Conservation (phyloP, 2,113 vertebrate species). For the Coptodon bakossiorum region DNA sequence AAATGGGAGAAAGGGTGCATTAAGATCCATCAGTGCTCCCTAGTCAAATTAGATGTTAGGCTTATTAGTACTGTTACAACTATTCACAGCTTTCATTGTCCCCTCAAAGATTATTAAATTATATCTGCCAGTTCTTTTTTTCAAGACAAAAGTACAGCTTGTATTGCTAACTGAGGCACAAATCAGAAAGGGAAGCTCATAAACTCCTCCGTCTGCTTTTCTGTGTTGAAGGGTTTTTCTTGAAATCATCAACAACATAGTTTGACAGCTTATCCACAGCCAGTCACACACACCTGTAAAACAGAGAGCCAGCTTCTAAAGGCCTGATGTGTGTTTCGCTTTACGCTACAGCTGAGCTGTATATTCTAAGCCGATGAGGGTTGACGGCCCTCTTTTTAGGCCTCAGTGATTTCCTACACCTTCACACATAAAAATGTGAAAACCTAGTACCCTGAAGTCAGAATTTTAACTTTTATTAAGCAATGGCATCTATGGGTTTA, state of each 20-base stretch:
- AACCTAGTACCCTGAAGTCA: background rate
- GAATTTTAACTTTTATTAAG: background rate
- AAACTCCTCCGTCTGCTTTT: conserved; percentile 13
- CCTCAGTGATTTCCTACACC: conserved; percentile 24
- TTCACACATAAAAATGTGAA: background rate
- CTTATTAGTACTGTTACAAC: background rate
- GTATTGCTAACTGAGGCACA: background rate
- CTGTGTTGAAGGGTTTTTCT: conserved; percentile 4
- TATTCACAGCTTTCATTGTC: background rate
- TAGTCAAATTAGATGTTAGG: background rate
- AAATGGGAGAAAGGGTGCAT: background rate
- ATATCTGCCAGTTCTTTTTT: background rate
- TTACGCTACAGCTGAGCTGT: background rate
- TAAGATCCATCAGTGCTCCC: background rate
- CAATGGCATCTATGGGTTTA: background rate
- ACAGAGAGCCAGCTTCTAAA: background rate
- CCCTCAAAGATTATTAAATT: background rate
- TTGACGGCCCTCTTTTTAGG: conserved; percentile 41
- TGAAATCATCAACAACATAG: conserved; percentile 21
- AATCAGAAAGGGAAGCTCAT: conserved; percentile 41
- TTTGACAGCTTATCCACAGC: conserved; percentile 21
- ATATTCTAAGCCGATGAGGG: conserved; percentile 33
- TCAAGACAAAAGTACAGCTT: background rate
- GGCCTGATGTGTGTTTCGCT: background rate
- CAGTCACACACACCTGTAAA: conserved; percentile 33